Evolutionary conservation across 2,888 invertebrate genomes (phyloP).

Genomic region (Ichneumoninae sp.): DNA sequence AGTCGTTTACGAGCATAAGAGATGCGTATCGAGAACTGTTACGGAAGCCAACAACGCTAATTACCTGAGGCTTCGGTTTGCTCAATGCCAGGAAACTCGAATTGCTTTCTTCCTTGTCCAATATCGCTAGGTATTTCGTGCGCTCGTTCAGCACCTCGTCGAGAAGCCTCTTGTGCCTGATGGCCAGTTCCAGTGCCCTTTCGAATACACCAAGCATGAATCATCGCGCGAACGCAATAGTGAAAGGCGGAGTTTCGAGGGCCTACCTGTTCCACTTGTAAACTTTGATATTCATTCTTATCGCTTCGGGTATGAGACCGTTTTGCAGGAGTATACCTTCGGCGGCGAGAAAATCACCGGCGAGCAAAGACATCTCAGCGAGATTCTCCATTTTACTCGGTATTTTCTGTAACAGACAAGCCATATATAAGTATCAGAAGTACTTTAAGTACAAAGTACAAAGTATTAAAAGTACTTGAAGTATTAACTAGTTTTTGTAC

Average conservation of each 20-base stretch:
- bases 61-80: constrained; percentile 52
- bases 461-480: too few species aligned
- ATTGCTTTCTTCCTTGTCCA: constrained; percentile 86
- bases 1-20: constrained; percentile 1
- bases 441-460: too few species aligned
- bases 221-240: constrained; percentile 8
- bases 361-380: constrained; percentile 89
- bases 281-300: constrained; percentile 89
- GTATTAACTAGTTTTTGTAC: too few species aligned
- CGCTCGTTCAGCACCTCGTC: constrained; percentile 90
- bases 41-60: not conserved
- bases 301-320: constrained; percentile 89
- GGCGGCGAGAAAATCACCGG: constrained; percentile 89
- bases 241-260: constrained; percentile 10
- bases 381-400: constrained; percentile 86
- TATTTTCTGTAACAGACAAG: constrained; percentile 82
- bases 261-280: constrained; percentile 90
- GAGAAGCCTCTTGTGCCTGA: constrained; percentile 90
- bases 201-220: constrained; percentile 58
- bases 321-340: constrained; percentile 90
- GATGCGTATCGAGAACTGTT: not conserved
- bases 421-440: too few species aligned
- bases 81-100: constrained; percentile 85
- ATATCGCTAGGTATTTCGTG: constrained; percentile 87
- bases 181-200: constrained; percentile 90